phyloP scores from a whole-genome alignment of 2,888 invertebrate species.

The Formica aserva region DNA sequence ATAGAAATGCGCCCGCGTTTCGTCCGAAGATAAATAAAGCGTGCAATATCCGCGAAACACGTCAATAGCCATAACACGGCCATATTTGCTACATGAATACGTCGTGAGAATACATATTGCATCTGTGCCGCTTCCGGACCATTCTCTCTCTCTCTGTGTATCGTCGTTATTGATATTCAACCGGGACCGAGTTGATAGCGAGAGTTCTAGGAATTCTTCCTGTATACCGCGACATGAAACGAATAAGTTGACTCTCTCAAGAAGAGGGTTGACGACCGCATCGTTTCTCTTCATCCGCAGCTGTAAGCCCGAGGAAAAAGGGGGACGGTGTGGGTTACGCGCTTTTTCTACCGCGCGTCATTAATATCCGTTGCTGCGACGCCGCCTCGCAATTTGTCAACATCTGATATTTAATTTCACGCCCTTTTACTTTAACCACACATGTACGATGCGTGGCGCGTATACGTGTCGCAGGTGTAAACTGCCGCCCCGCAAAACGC shows the following conservation, averaged over 20 bases:
- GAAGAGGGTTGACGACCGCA: conserved; percentile 77
- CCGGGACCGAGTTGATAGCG: conserved; percentile 64
- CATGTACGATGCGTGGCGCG: conserved; percentile 35
- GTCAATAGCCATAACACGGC: conserved; percentile 45
- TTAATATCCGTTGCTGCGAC: conserved; percentile 86
- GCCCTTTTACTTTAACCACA: conserved; percentile 79
- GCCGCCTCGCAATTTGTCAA: conserved; percentile 85
- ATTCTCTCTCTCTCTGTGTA: background rate
- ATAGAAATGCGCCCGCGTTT: conserved; percentile 23
- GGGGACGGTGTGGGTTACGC: conserved; percentile 81
- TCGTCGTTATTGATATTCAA: conserved; percentile 64
- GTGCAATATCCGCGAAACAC: conserved; percentile 52
- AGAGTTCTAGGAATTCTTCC: conserved; percentile 21
- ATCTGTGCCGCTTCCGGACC: background rate
- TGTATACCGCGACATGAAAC: conserved; percentile 41
- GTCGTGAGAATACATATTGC: conserved; percentile 29
- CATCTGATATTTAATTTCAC: conserved; percentile 86
- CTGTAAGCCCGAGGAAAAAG: conserved; percentile 77
- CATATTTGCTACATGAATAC: conserved; percentile 18
- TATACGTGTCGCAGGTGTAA: conserved; percentile 63
- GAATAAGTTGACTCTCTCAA: conserved; percentile 73
- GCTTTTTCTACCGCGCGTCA: conserved; percentile 84
- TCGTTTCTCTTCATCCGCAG: conserved; percentile 85
- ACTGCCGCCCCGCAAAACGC: conserved; percentile 49
- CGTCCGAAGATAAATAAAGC: conserved; percentile 35